Conservation (phyloP, 1,140 invertebrate species). For the Nebria ingens region DNA sequence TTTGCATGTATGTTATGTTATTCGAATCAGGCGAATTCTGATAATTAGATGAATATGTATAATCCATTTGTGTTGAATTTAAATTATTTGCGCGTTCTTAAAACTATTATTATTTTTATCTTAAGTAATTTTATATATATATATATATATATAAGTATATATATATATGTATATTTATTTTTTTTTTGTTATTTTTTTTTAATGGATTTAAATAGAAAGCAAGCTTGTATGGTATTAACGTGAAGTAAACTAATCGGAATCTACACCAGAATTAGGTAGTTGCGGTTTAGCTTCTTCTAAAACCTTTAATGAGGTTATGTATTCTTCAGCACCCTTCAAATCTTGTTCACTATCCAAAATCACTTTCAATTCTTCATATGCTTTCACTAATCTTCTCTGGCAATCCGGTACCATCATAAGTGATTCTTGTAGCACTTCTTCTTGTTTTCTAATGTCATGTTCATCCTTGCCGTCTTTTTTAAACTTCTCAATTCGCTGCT, state of each 20-base stretch:
- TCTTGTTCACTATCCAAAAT: conserved; percentile 64
- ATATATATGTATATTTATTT: no score
- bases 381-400: conserved; percentile 63
- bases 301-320: conserved; percentile 53
- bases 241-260: no score
- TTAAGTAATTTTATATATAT: no score
- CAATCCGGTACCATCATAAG: conserved; percentile 86
- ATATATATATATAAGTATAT: no score
- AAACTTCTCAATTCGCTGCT: conserved; percentile 61
- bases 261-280: conserved; percentile 35
- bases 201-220: no score
- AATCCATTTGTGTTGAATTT: no score
- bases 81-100: no score
- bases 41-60: not conserved
- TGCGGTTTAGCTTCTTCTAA: conserved; percentile 60
- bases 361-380: conserved; percentile 63
- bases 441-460: conserved; percentile 75
- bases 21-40: not conserved
- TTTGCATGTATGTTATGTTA: not conserved
- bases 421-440: conserved; percentile 77
- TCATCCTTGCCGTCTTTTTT: conserved; percentile 69
- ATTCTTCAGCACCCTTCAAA: conserved; percentile 63
- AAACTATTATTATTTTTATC: no score
- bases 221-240: not conserved
- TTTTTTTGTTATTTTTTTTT: no score